Conservation (phyloP, 2,113 vertebrate genomes). For the Pongo abelii region DNA sequence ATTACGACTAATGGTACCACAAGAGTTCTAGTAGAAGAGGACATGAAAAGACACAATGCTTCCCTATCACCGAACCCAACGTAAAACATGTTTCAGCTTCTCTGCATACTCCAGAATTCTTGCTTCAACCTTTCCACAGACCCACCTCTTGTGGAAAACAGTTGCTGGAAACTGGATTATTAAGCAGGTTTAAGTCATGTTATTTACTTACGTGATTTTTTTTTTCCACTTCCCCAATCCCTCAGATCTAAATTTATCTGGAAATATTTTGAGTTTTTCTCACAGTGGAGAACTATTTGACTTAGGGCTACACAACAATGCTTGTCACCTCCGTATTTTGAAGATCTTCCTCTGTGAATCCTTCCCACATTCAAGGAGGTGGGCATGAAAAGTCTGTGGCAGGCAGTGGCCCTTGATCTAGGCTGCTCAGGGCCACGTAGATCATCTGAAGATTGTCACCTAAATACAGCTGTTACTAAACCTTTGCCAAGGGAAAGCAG, state of each 20-base stretch:
- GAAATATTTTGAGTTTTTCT: not conserved
- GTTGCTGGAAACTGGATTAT: not conserved
- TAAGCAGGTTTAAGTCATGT: not conserved
- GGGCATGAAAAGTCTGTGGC: accelerated
- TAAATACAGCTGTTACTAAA: conserved; percentile 74
- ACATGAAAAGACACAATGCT: not conserved
- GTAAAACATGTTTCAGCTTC: not conserved
- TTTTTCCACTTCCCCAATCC: not conserved
- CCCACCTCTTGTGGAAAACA: not conserved
- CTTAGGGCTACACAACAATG: not conserved
- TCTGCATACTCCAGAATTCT: not conserved
- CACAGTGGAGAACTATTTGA: not conserved
- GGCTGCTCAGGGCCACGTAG: conserved; percentile 10
- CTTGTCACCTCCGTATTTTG: not conserved
- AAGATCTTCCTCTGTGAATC: not conserved
- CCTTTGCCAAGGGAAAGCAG: conserved; percentile 72
- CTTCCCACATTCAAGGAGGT: not conserved
- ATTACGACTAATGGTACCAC: accelerated
- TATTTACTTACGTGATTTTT: not conserved
- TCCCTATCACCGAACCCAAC: not conserved
- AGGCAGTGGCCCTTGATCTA: not conserved
- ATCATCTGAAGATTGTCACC: conserved; percentile 69
- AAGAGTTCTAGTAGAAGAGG: not conserved
- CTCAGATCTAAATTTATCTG: not conserved
- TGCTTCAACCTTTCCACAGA: not conserved